Evolutionary conservation across 2,888 invertebrate genomes (phyloP).

Genomic region (Trichopoda pennipes): DNA sequence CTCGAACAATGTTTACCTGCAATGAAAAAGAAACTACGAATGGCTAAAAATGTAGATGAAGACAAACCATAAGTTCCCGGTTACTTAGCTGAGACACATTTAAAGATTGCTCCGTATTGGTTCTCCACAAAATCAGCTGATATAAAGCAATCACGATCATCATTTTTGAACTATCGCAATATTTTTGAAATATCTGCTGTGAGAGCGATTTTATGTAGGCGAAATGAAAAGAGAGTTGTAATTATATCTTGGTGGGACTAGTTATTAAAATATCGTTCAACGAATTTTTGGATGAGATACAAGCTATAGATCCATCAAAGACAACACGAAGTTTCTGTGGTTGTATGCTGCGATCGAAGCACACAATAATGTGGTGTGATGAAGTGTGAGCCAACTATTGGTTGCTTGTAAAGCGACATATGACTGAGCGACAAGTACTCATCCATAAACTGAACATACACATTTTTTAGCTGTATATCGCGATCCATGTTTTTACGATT

Average conservation of each 20-base stretch:
- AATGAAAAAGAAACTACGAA: neutral
- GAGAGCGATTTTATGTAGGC: too few species aligned
- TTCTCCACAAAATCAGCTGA: too few species aligned
- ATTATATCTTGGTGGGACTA: conserved; percentile 56
- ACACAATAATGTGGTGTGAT: neutral
- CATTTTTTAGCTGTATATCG: conserved; percentile 13
- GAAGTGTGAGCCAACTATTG: neutral
- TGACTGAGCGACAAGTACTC: conserved; percentile 40
- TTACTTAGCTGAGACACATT: neutral
- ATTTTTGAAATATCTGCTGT: too few species aligned
- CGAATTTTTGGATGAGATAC: conserved; percentile 13
- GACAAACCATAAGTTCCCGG: neutral
- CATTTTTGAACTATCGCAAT: too few species aligned
- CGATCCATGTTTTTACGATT: too few species aligned
- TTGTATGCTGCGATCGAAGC: neutral
- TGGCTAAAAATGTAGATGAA: too few species aligned
- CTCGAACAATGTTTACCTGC: neutral
- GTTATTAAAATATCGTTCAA: conserved; percentile 56
- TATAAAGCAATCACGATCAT: too few species aligned
- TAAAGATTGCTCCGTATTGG: neutral
- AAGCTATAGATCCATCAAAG: conserved; percentile 54
- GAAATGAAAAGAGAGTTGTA: neutral
- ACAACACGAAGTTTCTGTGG: conserved; percentile 41
- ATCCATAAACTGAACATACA: conserved; percentile 20
- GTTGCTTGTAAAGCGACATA: conserved; percentile 9